These are phyloP conservation scores for Megaleporinus macrocephalus DNA, from an alignment of 2,113 vertebrate species.

Conservation along the genomic window DNA sequence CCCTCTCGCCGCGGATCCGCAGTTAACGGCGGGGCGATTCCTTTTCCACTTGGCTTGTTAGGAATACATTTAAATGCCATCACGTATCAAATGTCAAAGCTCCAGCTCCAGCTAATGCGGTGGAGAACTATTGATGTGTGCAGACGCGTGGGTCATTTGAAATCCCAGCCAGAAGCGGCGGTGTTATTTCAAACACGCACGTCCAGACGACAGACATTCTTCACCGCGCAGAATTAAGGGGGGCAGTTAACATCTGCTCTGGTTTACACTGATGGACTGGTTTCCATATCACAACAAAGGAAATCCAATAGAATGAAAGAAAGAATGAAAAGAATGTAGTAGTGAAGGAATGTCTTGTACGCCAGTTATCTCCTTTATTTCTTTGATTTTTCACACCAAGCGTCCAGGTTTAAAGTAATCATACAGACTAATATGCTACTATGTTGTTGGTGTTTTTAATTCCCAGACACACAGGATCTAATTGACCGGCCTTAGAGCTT, in stretches of 20 bases:
- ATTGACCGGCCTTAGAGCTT: too few relatives aligned
- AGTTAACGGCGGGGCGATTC: conserved; percentile 12
- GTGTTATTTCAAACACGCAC: background rate
- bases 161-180: background rate
- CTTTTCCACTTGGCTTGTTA: conserved; percentile 10
- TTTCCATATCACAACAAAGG: too few relatives aligned
- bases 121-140: conserved; percentile 5
- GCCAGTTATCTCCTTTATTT: background rate
- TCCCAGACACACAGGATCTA: too few relatives aligned
- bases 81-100: conserved; percentile 26
- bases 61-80: conserved; percentile 8
- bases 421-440: too few relatives aligned
- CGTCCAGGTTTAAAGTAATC: too few relatives aligned
- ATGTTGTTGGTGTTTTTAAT: too few relatives aligned
- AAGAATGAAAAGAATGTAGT: background rate
- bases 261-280: background rate
- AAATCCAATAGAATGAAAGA: background rate
- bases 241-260: background rate
- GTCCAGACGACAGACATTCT: background rate
- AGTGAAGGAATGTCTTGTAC: too few relatives aligned
- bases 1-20: background rate
- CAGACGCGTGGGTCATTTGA: background rate
- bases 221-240: background rate
- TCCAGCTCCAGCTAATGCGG: conserved; percentile 13
- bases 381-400: background rate